A percentile compares a stretch with the other conserved stretches of the same genome.
phyloP scores from a whole-genome alignment of 2,888 invertebrate species.

The Frankliniella fusca region DNA sequence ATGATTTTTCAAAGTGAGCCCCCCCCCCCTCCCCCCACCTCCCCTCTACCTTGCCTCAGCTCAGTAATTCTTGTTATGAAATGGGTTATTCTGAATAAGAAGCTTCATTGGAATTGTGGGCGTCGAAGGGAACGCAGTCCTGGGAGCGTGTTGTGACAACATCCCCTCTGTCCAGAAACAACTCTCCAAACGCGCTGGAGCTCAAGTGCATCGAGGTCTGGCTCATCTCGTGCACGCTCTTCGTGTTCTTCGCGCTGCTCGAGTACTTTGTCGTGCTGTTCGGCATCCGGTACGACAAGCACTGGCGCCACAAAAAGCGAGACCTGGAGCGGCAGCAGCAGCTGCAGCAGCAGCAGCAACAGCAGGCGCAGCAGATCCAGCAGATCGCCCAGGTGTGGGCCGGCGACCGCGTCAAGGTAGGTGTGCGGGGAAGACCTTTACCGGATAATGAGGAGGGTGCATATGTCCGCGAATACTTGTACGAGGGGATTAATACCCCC shows the following conservation, averaged over 20 bases:
- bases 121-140: no score
- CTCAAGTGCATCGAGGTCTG: slow-evolving; percentile 63
- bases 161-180: slow-evolving; percentile 51
- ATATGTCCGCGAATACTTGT: no score
- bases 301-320: slow-evolving; percentile 52
- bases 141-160: no score
- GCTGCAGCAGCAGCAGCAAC: slow-evolving; percentile 49
- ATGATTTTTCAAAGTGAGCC: no score
- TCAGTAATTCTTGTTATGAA: no score
- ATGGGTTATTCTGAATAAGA: no score
- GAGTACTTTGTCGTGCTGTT: slow-evolving; percentile 63
- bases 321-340: slow-evolving; percentile 39
- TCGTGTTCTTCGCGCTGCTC: slow-evolving; percentile 60
- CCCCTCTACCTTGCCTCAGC: no score
- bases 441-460: no score
- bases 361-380: slow-evolving; percentile 36
- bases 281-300: slow-evolving; percentile 62
- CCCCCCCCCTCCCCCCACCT: no score
- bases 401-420: slow-evolving; percentile 18
- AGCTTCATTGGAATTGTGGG: no score
- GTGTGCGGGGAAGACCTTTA: background rate
- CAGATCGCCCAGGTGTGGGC: slow-evolving; percentile 33
- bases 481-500: no score
- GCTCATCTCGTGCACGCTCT: slow-evolving; percentile 62
- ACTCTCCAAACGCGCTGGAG: slow-evolving; percentile 60